Evolutionary conservation across 2,888 invertebrate genomes (phyloP).

Genomic region (Polyommatus icarus): DNA sequence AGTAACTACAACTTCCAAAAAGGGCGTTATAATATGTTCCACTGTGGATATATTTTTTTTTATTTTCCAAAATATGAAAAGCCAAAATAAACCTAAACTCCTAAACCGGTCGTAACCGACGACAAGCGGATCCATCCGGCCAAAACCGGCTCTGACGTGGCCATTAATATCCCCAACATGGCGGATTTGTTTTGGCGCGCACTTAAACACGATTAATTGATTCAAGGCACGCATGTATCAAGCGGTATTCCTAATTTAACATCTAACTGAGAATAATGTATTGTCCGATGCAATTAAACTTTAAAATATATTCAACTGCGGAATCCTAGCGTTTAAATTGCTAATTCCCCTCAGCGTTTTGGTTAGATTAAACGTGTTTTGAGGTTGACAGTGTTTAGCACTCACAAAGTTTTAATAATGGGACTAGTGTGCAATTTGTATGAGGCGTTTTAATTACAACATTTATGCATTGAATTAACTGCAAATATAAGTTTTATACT

Average conservation of each 20-base stretch:
- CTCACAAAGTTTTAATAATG: slow-evolving; percentile 14
- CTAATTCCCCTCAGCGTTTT: slow-evolving; percentile 9
- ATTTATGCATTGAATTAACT: background rate
- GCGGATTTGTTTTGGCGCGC: slow-evolving; percentile 71
- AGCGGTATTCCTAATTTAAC: slow-evolving; percentile 41
- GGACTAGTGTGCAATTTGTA: slow-evolving; percentile 13
- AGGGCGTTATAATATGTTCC: too few relatives aligned
- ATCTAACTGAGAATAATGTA: slow-evolving; percentile 35
- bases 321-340: slow-evolving; percentile 1
- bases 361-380: slow-evolving; percentile 12
- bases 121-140: slow-evolving; percentile 46
- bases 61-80: background rate
- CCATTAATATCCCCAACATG: slow-evolving; percentile 63
- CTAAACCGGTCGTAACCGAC: slow-evolving; percentile 39
- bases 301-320: slow-evolving; percentile 28
- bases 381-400: slow-evolving; percentile 21
- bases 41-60: too few relatives aligned
- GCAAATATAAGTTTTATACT: background rate
- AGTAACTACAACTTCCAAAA: too few relatives aligned
- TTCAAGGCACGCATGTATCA: slow-evolving; percentile 58
- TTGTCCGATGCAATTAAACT: slow-evolving; percentile 31
- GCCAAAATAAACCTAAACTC: background rate
- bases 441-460: background rate
- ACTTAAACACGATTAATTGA: slow-evolving; percentile 71
- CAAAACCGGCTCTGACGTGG: slow-evolving; percentile 47